Evolutionary conservation across 2,113 vertebrate genomes (phyloP).

Genomic region (Guaruba guarouba): DNA sequence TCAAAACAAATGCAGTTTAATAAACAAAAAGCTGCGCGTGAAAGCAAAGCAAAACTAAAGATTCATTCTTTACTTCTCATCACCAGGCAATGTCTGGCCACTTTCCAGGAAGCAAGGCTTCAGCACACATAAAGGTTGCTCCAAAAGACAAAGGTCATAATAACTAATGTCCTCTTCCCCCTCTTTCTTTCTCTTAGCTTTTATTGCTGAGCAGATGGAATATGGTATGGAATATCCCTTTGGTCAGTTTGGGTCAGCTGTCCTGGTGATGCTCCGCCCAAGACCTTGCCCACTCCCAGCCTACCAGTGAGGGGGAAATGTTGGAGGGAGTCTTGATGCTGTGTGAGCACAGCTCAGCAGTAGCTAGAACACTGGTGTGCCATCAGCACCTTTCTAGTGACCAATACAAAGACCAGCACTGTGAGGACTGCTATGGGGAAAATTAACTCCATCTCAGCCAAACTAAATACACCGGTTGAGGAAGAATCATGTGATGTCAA

Average conservation of each 20-base stretch:
- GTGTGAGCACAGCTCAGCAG: neutral
- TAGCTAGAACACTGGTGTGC: neutral
- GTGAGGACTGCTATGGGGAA: neutral
- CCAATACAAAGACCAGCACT: neutral
- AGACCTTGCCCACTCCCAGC: neutral
- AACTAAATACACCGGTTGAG: neutral
- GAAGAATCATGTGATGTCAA: neutral
- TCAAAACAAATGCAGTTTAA: neutral
- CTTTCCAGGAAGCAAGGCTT: neutral
- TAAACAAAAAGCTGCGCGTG: neutral
- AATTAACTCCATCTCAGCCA: neutral
- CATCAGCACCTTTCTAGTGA: neutral
- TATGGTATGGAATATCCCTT: neutral
- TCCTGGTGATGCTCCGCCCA: neutral
- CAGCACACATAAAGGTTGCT: neutral
- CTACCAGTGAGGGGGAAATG: neutral
- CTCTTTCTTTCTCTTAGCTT: neutral
- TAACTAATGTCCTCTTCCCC: neutral
- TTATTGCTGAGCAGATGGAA: neutral
- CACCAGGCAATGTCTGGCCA: neutral
- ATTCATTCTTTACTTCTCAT: neutral
- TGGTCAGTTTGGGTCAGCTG: neutral
- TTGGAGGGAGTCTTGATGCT: neutral
- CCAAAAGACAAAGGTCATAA: neutral
- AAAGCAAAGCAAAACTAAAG: neutral